These are phyloP conservation scores for Gari tellinella DNA, from an alignment of 2,888 invertebrate genomes.

Conservation along the genomic window DNA sequence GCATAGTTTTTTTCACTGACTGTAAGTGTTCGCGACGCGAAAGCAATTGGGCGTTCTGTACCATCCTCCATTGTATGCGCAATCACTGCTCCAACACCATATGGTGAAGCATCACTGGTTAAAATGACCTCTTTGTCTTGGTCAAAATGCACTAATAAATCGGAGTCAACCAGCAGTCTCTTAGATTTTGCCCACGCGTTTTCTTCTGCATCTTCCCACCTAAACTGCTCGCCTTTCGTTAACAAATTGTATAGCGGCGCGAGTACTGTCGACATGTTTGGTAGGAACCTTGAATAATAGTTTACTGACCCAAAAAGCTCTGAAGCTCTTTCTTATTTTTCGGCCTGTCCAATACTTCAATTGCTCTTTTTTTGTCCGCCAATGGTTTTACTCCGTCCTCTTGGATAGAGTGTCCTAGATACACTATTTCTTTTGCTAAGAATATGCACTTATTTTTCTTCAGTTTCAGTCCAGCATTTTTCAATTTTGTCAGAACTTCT, in stretches of 20 bases:
- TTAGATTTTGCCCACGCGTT: conserved; percentile 62
- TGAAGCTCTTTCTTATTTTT: conserved; percentile 67
- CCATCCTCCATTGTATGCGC: conserved; percentile 72
- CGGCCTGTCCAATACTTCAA: conserved; percentile 32
- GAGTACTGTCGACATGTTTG: no score
- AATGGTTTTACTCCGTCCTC: no score
- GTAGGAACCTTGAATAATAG: no score
- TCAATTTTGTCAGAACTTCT: background rate
- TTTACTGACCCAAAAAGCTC: no score
- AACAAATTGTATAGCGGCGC: conserved; percentile 67
- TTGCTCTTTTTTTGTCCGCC: no score
- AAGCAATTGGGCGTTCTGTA: conserved; percentile 38
- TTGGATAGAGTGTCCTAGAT: no score
- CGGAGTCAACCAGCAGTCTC: conserved; percentile 28
- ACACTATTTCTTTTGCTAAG: no score
- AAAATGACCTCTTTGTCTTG: conserved; percentile 73
- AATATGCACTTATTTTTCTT: conserved; percentile 7
- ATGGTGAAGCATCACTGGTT: no score
- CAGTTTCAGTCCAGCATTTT: conserved; percentile 13
- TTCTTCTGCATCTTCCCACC: conserved; percentile 33
- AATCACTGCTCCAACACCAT: no score
- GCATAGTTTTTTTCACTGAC: no score
- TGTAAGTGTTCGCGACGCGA: no score
- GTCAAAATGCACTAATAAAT: no score
- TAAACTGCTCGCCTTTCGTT: conserved; percentile 51